phyloP scores from a whole-genome alignment of 1,140 invertebrate species.

The Sycophila sp. region DNA sequence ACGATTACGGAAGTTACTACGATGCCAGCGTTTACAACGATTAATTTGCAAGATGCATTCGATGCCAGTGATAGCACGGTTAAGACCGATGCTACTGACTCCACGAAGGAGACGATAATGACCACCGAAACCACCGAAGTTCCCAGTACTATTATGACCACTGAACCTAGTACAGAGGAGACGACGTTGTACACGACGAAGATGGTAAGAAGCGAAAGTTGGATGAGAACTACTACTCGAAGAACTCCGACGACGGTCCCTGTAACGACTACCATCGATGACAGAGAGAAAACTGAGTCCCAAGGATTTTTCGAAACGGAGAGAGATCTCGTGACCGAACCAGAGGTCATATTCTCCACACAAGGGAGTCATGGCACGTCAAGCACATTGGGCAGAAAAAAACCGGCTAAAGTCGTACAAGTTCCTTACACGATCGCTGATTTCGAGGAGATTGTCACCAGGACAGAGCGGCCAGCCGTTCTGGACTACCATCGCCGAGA shows the following conservation, averaged over 20 bases:
- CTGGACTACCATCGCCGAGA: neutral
- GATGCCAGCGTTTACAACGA: neutral
- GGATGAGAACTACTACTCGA: neutral
- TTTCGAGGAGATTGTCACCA: neutral
- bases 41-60: neutral
- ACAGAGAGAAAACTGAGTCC: conserved; percentile 6
- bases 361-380: conserved; percentile 14
- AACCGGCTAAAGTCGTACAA: neutral
- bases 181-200: neutral
- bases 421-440: neutral
- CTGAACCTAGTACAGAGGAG: neutral
- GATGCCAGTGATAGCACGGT: conserved; percentile 2
- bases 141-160: conserved; percentile 4
- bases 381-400: conserved; percentile 6
- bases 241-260: conserved; percentile 19
- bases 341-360: conserved; percentile 45
- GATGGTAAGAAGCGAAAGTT: conserved; percentile 11
- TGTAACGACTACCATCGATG: conserved; percentile 22
- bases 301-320: conserved; percentile 36
- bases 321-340: conserved; percentile 36
- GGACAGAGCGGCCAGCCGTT: neutral
- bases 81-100: neutral
- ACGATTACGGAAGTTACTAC: neutral
- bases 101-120: neutral
- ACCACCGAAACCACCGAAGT: neutral